A percentile compares a stretch with the other conserved stretches of the same genome.
phyloP scores from a whole-genome alignment of 2,797 vertebrate genomes.

The Crossoptilon crossoptilon region DNA sequence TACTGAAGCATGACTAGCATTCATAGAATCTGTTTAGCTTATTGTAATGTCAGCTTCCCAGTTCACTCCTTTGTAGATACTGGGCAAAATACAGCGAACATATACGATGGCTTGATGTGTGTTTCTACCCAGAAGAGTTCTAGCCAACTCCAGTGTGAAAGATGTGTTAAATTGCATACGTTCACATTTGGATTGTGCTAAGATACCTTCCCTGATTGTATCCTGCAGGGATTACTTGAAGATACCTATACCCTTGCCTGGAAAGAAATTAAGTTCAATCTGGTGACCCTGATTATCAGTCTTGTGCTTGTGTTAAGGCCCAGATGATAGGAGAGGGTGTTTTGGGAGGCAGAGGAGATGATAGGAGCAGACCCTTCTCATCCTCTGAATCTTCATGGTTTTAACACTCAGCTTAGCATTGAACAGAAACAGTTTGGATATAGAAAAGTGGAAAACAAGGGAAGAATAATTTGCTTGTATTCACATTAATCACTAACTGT shows the following conservation, averaged over 20 bases:
- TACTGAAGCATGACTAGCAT: not conserved
- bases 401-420: not conserved
- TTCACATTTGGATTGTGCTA: not conserved
- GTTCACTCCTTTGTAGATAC: not conserved
- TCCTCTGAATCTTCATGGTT: not conserved
- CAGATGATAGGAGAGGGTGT: not conserved
- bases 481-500: not conserved
- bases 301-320: not conserved
- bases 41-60: not conserved
- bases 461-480: not conserved
- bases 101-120: not conserved
- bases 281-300: not conserved
- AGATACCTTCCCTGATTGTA: not conserved
- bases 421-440: not conserved
- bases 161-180: not conserved
- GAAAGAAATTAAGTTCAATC: not conserved
- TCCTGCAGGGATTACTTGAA: not conserved
- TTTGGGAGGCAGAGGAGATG: not conserved
- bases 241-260: not conserved
- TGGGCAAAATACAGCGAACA: fast-evolving
- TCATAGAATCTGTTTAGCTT: not conserved
- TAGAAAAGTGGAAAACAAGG: not conserved
- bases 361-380: not conserved
- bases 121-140: not conserved
- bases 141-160: not conserved